A percentile compares a stretch with the other conserved stretches of the same genome.
These are phyloP conservation scores for Erannis defoliaria DNA, from an alignment of 2,888 invertebrate species.

Conservation along the genomic window DNA sequence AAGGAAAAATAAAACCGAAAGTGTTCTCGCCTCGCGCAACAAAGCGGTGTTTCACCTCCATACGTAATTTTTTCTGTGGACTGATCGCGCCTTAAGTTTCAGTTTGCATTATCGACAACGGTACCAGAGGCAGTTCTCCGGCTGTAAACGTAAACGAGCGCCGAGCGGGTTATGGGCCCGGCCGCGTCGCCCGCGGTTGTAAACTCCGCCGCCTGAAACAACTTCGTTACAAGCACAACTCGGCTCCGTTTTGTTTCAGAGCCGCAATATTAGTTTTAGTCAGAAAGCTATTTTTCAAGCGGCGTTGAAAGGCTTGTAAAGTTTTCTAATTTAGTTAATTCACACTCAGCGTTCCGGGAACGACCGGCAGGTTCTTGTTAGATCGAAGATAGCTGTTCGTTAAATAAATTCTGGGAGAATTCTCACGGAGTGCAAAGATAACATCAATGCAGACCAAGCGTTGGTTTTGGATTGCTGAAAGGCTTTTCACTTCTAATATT, in stretches of 20 bases:
- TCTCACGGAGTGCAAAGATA: constrained; percentile 64
- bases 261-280: constrained; percentile 84
- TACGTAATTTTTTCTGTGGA: too few species aligned
- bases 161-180: constrained; percentile 53
- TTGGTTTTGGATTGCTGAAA: not conserved
- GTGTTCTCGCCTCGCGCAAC: too few species aligned
- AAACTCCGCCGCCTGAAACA: constrained; percentile 76
- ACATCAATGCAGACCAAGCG: constrained; percentile 53
- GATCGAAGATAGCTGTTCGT: constrained; percentile 65
- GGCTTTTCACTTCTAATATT: not conserved
- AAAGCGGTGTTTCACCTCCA: too few species aligned
- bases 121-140: constrained; percentile 58
- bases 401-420: constrained; percentile 61
- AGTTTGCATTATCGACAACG: constrained; percentile 76
- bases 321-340: constrained; percentile 85
- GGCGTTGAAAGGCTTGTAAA: constrained; percentile 79
- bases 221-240: constrained; percentile 80
- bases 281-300: constrained; percentile 84
- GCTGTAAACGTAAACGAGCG: constrained; percentile 65
- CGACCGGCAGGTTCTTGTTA: constrained; percentile 51
- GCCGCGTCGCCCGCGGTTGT: constrained; percentile 69
- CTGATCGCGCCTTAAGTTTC: constrained; percentile 78
- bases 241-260: constrained; percentile 77
- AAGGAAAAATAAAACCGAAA: too few species aligned
- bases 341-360: constrained; percentile 70